Evolutionary conservation across 92 coral and sea anemone genomes (phyloP).

Genomic region (Hydrozoanthus gracilis): DNA sequence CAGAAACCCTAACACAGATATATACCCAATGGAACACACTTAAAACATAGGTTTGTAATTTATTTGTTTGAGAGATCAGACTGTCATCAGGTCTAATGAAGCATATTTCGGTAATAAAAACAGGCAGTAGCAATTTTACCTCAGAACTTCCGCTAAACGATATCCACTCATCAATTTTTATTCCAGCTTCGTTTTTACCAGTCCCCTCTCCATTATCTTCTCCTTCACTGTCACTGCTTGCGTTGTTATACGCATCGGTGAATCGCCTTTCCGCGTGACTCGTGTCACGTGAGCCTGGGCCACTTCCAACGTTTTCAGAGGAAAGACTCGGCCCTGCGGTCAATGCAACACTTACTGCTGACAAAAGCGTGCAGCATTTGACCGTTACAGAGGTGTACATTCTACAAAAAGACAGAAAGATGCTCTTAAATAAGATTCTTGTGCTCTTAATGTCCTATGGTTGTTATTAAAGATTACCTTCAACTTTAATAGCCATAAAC

Average conservation of each 20-base stretch:
- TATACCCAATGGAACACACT: not conserved
- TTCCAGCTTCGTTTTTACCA: constrained; percentile 68
- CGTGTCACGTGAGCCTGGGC: constrained; percentile 77
- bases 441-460: not conserved
- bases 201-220: constrained; percentile 80
- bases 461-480: too few relatives aligned
- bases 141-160: constrained; percentile 81
- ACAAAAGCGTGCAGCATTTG: constrained; percentile 91
- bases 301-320: constrained; percentile 88
- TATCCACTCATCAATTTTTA: constrained; percentile 92
- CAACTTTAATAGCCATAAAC: too few relatives aligned
- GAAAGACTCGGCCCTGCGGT: constrained; percentile 94
- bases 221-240: constrained; percentile 96
- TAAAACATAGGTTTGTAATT: too few relatives aligned
- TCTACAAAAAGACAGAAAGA: constrained; percentile 38
- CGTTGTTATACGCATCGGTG: constrained; percentile 75
- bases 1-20: not conserved
- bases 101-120: too few relatives aligned
- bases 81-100: not conserved
- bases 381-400: constrained; percentile 88
- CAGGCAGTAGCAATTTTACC: constrained; percentile 47
- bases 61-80: too few relatives aligned
- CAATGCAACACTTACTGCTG: constrained; percentile 83
- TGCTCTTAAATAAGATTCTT: not conserved
- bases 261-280: constrained; percentile 68